Evolutionary conservation across 2,113 vertebrate genomes (phyloP).

Genomic region (Tauraco erythrolophus): DNA sequence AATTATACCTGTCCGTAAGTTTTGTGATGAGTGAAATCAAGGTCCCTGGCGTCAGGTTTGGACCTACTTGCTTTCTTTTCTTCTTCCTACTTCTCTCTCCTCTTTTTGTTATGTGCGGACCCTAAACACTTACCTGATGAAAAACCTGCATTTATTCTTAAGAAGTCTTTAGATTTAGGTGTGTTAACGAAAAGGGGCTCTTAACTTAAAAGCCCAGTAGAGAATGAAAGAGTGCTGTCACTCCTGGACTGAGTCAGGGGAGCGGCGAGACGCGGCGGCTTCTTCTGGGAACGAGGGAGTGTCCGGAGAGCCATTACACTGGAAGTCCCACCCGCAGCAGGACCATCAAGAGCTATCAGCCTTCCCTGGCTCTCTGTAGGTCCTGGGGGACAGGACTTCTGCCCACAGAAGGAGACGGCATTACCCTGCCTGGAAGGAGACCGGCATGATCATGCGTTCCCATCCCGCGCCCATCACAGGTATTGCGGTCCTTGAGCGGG

Average conservation of each 20-base stretch:
- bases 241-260: background rate
- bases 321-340: background rate
- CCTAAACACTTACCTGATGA: rapidly evolving
- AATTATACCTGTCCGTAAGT: background rate
- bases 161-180: background rate
- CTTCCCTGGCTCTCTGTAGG: background rate
- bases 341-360: background rate
- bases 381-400: background rate
- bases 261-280: background rate
- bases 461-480: rapidly evolving
- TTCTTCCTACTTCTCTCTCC: background rate
- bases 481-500: background rate
- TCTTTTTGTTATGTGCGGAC: background rate
- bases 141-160: background rate
- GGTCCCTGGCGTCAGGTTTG: background rate
- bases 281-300: background rate
- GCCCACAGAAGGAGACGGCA: background rate
- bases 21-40: background rate
- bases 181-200: background rate
- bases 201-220: background rate
- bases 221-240: background rate
- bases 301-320: background rate
- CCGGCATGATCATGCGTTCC: background rate
- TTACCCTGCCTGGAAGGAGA: background rate
- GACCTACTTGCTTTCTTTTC: background rate